phyloP scores from a whole-genome alignment of 2,113 vertebrate species.

The Grammomys surdaster region DNA sequence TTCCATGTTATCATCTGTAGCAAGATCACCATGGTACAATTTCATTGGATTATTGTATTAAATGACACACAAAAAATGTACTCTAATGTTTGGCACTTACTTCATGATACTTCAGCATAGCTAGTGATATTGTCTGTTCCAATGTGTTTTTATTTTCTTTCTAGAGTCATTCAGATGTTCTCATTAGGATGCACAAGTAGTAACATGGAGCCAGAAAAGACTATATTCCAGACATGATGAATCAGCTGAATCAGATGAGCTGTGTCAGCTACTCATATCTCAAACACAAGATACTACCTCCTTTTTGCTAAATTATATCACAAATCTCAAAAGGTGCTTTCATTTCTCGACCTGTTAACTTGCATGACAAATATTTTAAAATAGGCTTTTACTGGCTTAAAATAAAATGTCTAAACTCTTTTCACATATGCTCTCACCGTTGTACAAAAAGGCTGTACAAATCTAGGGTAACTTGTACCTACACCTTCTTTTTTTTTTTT shows the following conservation, averaged over 20 bases:
- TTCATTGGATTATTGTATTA: not conserved
- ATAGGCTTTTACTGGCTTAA: not conserved
- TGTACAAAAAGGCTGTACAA: not conserved
- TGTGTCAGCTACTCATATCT: not conserved
- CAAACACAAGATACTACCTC: slow-evolving; percentile 13
- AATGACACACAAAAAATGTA: not conserved
- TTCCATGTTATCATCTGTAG: not conserved
- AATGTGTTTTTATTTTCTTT: not conserved
- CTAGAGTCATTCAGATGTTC: slow-evolving; percentile 24
- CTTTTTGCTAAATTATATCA: slow-evolving; percentile 21
- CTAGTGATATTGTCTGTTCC: not conserved
- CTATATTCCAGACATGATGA: slow-evolving; percentile 32
- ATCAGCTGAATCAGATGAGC: not conserved
- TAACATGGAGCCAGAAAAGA: not conserved
- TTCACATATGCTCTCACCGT: not conserved
- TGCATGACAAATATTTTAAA: slow-evolving; percentile 25
- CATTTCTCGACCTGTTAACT: not conserved
- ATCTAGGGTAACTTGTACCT: not conserved
- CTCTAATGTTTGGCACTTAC: not conserved
- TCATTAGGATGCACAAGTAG: not conserved
- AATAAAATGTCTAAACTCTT: slow-evolving; percentile 3
- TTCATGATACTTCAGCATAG: slow-evolving; percentile 21
- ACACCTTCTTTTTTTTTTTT: not conserved
- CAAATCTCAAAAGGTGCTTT: slow-evolving; percentile 40
- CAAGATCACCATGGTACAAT: slow-evolving; percentile 5